Percentiles rank a stretch among this genome's conserved stretches.
These are phyloP conservation scores for Salpingus planirostris DNA, from an alignment of 2,888 invertebrate genomes.

Conservation along the genomic window DNA sequence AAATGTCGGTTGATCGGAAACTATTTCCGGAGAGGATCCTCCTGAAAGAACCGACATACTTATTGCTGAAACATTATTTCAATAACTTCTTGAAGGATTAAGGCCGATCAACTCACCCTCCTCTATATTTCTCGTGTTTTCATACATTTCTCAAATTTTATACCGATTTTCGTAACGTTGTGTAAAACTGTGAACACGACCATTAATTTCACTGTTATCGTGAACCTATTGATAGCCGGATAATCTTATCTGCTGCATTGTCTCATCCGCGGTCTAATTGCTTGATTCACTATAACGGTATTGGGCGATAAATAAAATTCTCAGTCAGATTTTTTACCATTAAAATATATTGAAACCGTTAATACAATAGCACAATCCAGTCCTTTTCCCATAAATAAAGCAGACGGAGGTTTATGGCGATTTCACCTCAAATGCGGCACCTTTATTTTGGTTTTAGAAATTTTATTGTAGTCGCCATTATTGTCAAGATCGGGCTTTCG, in stretches of 20 bases:
- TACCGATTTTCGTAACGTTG: too few relatives aligned
- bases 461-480: constrained; percentile 7
- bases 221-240: too few relatives aligned
- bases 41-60: constrained; percentile 18
- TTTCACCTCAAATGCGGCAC: too few relatives aligned
- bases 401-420: constrained; percentile 2
- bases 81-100: not conserved
- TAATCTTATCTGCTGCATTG: too few relatives aligned
- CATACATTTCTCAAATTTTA: too few relatives aligned
- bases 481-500: constrained; percentile 10
- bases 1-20: constrained; percentile 11
- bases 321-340: constrained; percentile 22
- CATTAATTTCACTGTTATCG: too few relatives aligned
- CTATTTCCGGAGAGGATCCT: constrained; percentile 11
- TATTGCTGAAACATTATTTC: constrained; percentile 13
- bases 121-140: too few relatives aligned
- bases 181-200: too few relatives aligned
- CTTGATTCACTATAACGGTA: too few relatives aligned
- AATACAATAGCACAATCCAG: constrained; percentile 20
- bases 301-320: constrained; percentile 13
- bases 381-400: constrained; percentile 1
- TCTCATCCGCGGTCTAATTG: too few relatives aligned
- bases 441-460: constrained; percentile 2
- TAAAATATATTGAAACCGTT: constrained; percentile 28
- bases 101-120: not conserved